phyloP scores from a whole-genome alignment of 1,140 invertebrate species.

The Microplitis mediator region DNA sequence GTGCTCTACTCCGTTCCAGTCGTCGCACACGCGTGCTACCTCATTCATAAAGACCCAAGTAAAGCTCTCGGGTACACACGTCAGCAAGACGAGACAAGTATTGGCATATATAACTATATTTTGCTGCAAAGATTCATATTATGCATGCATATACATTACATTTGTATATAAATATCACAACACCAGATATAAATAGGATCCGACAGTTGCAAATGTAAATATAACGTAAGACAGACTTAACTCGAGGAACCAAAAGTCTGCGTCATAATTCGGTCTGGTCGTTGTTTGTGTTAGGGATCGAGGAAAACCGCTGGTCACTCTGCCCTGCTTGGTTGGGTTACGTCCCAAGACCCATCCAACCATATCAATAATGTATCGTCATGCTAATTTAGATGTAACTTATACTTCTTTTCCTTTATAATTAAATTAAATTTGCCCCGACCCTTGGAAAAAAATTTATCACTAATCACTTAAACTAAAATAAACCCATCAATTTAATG shows the following conservation, averaged over 20 bases:
- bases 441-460: too few species aligned
- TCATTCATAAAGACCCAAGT: conserved; percentile 43
- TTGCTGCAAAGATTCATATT: neutral
- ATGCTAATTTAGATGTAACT: neutral
- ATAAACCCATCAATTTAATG: too few species aligned
- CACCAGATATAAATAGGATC: neutral
- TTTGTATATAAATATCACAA: neutral
- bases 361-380: conserved; percentile 3
- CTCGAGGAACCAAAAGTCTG: neutral
- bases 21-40: conserved; percentile 53
- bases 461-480: too few species aligned
- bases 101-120: neutral
- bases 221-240: neutral
- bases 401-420: neutral
- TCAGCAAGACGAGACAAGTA: conserved; percentile 19
- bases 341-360: conserved; percentile 1
- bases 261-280: neutral
- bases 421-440: too few species aligned
- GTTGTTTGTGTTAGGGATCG: neutral
- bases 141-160: neutral
- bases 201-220: neutral
- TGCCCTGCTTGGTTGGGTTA: neutral
- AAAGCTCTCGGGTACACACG: conserved; percentile 24
- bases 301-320: conserved; percentile 10
- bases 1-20: conserved; percentile 43